Evolutionary conservation across 2,797 vertebrate species (phyloP).

Genomic region (Diglossa cyanea): DNA sequence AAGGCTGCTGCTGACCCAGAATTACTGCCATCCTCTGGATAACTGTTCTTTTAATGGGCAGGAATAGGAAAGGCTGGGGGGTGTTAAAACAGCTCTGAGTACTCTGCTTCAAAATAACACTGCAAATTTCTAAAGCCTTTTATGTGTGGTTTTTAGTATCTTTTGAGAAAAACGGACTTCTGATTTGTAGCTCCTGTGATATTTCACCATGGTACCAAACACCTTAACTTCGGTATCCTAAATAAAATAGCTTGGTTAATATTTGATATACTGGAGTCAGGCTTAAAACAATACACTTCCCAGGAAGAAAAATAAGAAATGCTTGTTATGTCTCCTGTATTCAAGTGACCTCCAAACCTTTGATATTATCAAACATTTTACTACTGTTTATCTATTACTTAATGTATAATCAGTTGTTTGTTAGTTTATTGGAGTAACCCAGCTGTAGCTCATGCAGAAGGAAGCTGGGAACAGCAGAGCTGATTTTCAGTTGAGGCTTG

Average conservation of each 20-base stretch:
- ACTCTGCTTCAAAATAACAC: neutral
- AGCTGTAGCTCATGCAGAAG: neutral
- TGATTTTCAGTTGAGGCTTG: neutral
- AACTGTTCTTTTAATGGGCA: neutral
- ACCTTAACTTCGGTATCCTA: neutral
- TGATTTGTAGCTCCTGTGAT: neutral
- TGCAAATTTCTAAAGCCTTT: neutral
- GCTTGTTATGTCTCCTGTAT: neutral
- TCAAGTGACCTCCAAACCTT: neutral
- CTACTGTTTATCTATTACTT: constrained; percentile 34
- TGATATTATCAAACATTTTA: neutral
- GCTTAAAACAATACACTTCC: neutral
- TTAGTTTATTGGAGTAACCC: constrained; percentile 9
- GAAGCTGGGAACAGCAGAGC: neutral
- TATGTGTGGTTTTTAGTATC: neutral
- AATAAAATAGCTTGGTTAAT: neutral
- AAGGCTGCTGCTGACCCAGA: neutral
- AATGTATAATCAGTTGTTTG: constrained; percentile 20
- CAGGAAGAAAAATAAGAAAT: constrained; percentile 9
- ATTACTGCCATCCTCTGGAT: neutral
- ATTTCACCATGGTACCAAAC: neutral
- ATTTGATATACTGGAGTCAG: neutral
- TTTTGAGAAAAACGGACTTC: neutral
- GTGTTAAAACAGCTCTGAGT: neutral
- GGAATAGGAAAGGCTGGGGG: neutral